Conservation (phyloP, 2,113 vertebrate genomes). For the Callithrix jacchus region DNA sequence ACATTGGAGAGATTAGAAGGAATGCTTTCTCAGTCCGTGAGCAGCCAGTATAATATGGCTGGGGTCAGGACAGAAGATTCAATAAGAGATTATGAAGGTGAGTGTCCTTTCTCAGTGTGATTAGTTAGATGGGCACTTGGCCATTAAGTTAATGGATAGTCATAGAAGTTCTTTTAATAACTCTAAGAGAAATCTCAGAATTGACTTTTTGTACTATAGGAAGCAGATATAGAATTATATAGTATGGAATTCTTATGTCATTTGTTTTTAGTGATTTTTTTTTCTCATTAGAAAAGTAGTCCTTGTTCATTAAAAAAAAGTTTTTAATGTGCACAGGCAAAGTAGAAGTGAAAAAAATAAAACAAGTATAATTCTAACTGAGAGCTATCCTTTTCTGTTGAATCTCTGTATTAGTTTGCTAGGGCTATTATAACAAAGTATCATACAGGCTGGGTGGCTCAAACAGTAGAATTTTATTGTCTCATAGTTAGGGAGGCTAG, state of each 20-base stretch:
- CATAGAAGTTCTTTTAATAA: not conserved
- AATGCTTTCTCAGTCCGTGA: slow-evolving; percentile 93
- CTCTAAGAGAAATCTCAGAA: not conserved
- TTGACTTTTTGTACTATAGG: not conserved
- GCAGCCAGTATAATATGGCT: slow-evolving; percentile 96
- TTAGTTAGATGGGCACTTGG: not conserved
- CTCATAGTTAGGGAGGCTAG: not conserved
- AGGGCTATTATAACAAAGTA: not conserved
- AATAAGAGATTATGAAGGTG: slow-evolving; percentile 90
- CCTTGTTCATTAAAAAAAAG: not conserved
- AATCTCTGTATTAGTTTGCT: not conserved
- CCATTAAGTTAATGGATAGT: not conserved
- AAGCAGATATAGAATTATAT: slow-evolving; percentile 38
- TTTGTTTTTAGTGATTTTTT: not conserved
- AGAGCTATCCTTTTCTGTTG: not conserved
- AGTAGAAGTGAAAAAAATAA: slow-evolving; percentile 20
- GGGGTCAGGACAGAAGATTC: slow-evolving; percentile 93
- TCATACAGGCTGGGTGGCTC: not conserved
- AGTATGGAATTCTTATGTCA: not conserved
- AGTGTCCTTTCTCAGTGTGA: slow-evolving; percentile 10
- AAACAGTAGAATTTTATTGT: not conserved
- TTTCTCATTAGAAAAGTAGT: not conserved
- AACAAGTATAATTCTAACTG: not conserved
- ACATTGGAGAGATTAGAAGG: slow-evolving; percentile 95
- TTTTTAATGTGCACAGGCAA: not conserved